These are phyloP conservation scores for Epinephelus awoara DNA, from an alignment of 2,797 vertebrate genomes.

Conservation along the genomic window DNA sequence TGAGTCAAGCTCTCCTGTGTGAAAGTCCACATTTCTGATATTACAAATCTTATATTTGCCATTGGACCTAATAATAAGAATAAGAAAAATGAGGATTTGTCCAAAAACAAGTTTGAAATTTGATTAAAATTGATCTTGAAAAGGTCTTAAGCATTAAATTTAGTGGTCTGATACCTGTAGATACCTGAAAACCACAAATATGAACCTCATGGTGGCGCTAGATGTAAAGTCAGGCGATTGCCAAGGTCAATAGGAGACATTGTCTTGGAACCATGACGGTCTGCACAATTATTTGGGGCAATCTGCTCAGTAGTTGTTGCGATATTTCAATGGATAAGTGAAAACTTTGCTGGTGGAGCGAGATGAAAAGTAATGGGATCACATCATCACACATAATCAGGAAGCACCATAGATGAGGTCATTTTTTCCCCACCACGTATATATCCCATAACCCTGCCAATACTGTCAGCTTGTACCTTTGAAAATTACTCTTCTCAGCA, in stretches of 20 bases:
- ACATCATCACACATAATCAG: background rate
- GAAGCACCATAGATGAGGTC: conserved; percentile 15
- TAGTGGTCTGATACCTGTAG: too few species aligned
- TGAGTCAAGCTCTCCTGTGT: too few species aligned
- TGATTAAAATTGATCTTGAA: too few species aligned
- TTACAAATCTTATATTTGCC: too few species aligned
- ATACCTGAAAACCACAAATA: background rate
- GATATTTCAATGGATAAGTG: conserved; percentile 1
- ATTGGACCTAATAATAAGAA: too few species aligned
- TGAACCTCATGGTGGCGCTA: background rate
- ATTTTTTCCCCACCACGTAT: conserved; percentile 20
- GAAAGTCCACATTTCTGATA: too few species aligned
- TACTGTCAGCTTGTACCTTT: conserved; percentile 20
- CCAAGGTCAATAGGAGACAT: too few species aligned
- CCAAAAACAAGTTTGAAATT: too few species aligned
- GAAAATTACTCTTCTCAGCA: conserved; percentile 56
- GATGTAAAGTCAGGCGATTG: too few species aligned
- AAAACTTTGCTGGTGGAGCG: background rate
- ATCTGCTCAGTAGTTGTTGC: background rate
- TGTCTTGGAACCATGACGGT: too few species aligned
- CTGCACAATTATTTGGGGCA: background rate
- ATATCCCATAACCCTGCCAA: conserved; percentile 46
- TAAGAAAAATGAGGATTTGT: too few species aligned
- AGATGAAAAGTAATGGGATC: background rate
- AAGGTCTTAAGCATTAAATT: too few species aligned